Evolutionary conservation across 2,797 vertebrate species (phyloP).

Genomic region (Mormyrus hasselquistii): DNA sequence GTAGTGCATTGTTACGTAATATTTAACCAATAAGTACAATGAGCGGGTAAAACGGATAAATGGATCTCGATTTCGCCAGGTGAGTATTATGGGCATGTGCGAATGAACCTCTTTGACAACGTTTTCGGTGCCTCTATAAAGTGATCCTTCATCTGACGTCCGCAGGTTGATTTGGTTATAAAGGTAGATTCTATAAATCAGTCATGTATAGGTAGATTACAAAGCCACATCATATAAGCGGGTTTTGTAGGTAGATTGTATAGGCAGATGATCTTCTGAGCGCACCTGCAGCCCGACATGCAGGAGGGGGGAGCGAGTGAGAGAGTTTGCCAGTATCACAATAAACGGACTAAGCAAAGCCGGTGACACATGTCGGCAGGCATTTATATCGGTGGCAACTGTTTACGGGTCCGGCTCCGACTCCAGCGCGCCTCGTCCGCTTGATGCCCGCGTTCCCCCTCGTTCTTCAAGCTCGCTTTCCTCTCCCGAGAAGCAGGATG

Average conservation of each 20-base stretch:
- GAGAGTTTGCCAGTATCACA: constrained; percentile 13
- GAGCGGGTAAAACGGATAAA: background rate
- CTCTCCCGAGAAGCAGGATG: constrained; percentile 47
- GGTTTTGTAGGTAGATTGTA: background rate
- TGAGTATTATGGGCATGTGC: constrained; percentile 1
- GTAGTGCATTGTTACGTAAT: background rate
- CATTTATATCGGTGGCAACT: constrained; percentile 64
- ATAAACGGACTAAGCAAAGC: constrained; percentile 13
- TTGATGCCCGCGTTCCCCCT: constrained; percentile 27
- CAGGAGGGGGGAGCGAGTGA: background rate
- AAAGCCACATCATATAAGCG: background rate
- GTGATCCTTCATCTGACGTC: background rate
- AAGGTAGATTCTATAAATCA: background rate
- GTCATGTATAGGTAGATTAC: background rate
- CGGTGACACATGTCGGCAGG: constrained; percentile 29
- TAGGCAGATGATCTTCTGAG: background rate
- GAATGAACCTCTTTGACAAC: background rate
- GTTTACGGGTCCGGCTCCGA: constrained; percentile 43
- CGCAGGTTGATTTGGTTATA: background rate
- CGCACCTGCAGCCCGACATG: constrained; percentile 7
- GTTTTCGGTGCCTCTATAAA: background rate
- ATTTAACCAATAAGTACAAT: background rate
- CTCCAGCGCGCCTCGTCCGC: background rate
- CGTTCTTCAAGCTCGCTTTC: constrained; percentile 23
- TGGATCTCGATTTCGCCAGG: background rate